Percentiles rank a stretch among this genome's conserved stretches.
phyloP scores from a whole-genome alignment of 2,888 invertebrate genomes.

The Brachyopa scutellaris region DNA sequence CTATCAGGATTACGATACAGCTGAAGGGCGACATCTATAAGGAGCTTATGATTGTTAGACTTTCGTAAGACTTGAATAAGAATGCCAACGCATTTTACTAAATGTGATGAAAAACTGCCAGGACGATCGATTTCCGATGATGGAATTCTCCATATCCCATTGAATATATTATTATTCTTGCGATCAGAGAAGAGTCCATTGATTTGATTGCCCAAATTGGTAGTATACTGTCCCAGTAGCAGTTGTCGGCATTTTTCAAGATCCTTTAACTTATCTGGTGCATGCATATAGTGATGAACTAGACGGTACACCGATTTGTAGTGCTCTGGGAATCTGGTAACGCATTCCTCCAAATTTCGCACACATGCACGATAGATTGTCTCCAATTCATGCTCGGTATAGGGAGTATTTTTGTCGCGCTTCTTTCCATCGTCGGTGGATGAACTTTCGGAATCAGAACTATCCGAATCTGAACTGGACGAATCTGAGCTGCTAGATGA shows the following conservation, averaged over 20 bases:
- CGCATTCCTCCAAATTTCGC: conserved; percentile 91
- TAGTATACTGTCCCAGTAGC: conserved; percentile 87
- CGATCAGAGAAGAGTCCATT: conserved; percentile 93
- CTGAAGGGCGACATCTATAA: conserved; percentile 91
- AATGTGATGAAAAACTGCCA: conserved; percentile 95
- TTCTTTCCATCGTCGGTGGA: conserved; percentile 74
- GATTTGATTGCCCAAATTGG: conserved; percentile 86
- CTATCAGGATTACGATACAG: conserved; percentile 91
- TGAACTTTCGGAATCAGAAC: conserved; percentile 81
- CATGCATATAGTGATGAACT: conserved; percentile 91
- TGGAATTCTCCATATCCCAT: conserved; percentile 96
- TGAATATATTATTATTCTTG: conserved; percentile 93
- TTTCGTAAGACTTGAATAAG: conserved; percentile 91
- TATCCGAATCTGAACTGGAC: conserved; percentile 82
- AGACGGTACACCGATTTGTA: conserved; percentile 96
- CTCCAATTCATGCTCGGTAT: conserved; percentile 77
- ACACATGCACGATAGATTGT: conserved; percentile 87
- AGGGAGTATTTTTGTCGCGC: conserved; percentile 74
- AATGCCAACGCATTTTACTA: conserved; percentile 92
- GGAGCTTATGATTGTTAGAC: conserved; percentile 89
- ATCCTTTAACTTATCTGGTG: conserved; percentile 86
- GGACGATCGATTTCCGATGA: conserved; percentile 94
- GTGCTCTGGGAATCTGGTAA: conserved; percentile 93
- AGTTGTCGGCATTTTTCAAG: conserved; percentile 88
- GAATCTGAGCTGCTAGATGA: conserved; percentile 82